Conservation (phyloP, 2,888 invertebrate species). For the Augiades crinisus region DNA sequence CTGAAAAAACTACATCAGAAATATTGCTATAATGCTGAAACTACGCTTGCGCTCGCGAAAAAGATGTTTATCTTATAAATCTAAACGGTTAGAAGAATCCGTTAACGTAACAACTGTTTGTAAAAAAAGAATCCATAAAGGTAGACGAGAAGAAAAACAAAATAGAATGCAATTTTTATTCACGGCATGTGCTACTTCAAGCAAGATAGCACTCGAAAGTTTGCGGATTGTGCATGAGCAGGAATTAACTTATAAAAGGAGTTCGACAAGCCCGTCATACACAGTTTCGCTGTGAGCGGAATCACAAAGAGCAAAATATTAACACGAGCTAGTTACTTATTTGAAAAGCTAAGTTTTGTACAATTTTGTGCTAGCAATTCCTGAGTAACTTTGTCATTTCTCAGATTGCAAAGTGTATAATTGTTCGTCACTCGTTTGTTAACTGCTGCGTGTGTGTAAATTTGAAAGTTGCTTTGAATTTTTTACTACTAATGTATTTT, state of each 20-base stretch:
- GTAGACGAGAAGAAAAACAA: slow-evolving; percentile 19
- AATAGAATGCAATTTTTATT: slow-evolving; percentile 43
- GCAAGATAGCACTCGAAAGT: slow-evolving; percentile 55
- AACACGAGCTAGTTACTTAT: slow-evolving; percentile 70
- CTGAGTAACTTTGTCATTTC: slow-evolving; percentile 58
- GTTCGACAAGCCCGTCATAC: slow-evolving; percentile 59
- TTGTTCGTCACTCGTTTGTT: slow-evolving; percentile 19
- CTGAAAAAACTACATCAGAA: no score
- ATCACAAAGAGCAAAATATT: slow-evolving; percentile 74
- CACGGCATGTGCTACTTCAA: slow-evolving; percentile 43
- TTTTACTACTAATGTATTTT: no score
- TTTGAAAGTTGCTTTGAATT: slow-evolving; percentile 6
- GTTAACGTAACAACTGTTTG: neutral
- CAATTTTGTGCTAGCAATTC: slow-evolving; percentile 55
- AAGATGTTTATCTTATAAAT: no score
- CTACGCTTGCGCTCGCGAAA: no score
- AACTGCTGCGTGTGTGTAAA: slow-evolving; percentile 5
- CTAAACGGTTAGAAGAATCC: neutral
- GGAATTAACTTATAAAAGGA: slow-evolving; percentile 73
- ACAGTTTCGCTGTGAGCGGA: slow-evolving; percentile 47
- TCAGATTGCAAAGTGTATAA: slow-evolving; percentile 31
- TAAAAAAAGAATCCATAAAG: slow-evolving; percentile 10
- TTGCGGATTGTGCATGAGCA: slow-evolving; percentile 69
- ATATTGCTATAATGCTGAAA: no score
- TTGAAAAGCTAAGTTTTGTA: slow-evolving; percentile 69